Evolutionary conservation across 2,888 invertebrate genomes (phyloP), one percentile per base, ranked within the genome.

Genomic region (Rhamphomyia laevipes): DNA sequence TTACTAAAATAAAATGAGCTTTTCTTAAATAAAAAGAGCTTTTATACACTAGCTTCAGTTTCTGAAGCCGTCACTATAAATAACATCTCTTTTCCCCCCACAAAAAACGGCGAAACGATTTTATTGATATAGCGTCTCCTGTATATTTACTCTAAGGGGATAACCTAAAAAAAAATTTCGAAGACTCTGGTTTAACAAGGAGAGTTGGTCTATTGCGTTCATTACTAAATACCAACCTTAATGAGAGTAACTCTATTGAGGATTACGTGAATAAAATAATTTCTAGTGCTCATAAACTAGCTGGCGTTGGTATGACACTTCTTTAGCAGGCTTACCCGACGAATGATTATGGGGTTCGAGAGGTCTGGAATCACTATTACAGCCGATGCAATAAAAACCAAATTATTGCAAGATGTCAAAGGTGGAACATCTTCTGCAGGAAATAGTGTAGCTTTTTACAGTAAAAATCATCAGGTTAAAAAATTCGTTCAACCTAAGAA

Each of bases 171-270:
- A 21, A 21, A 21, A 5, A 4, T 5, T 46, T 40, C 37, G 46
- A 40, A 27, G 46, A 46, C 40, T 16, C 38, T 27, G 46, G 46
- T 18, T 46, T 21, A 18, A 46, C 38, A 21, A 37, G 37, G 35
- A 30, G 13, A 45, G 45, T 37, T 17, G 45, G 45, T n/a, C 23
- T 45, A 18, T 33, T 45, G 38, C 46, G 46, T 38, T 38, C 27
- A 38, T 21, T 46, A 37, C 21, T 46, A 12, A 40, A 9, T 23
- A 46, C 46, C 18, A 37, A 38, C 21, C 41, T 46, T 27, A 27
- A 46, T 9, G 27, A 46, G 40, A 37, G 46, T 46, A 27, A 18
- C 7, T 46, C 40, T 13, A 27, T 40, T 18, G 40, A 46, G 41
- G 37, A 45, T 17, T 45, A 18, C 15, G 35, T 33, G 3, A 45